These are phyloP conservation scores for Antitype chi DNA, from an alignment of 2,888 invertebrate species.

Conservation along the genomic window DNA sequence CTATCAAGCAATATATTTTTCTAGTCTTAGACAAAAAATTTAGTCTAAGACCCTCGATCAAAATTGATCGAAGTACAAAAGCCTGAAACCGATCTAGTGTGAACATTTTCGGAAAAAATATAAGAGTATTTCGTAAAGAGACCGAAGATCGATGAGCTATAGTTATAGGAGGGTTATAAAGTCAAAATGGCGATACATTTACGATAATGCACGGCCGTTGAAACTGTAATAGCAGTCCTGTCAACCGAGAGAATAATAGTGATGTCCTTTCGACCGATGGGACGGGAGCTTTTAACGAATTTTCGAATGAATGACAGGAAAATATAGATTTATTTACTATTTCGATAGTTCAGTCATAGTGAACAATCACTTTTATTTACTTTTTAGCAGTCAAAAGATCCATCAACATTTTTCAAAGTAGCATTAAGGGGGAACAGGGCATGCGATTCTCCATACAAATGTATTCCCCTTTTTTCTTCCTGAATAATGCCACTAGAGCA, in stretches of 20 bases:
- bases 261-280: conserved; percentile 68
- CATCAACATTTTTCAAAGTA: no score
- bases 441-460: no score
- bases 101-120: conserved; percentile 57
- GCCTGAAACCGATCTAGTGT: conserved; percentile 50
- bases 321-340: conserved; percentile 12
- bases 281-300: conserved; percentile 63
- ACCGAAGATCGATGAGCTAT: conserved; percentile 71
- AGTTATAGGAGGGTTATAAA: conserved; percentile 80
- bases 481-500: no score
- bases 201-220: conserved; percentile 82
- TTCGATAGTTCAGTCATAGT: neutral
- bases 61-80: conserved; percentile 43
- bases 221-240: conserved; percentile 78
- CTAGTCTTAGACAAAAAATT: conserved; percentile 15
- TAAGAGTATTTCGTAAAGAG: conserved; percentile 66
- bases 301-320: conserved; percentile 34
- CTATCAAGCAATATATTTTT: conserved; percentile 15
- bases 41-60: conserved; percentile 35
- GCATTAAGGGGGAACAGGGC: no score
- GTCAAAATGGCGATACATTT: conserved; percentile 84
- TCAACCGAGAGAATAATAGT: conserved; percentile 75
- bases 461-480: no score
- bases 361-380: neutral
- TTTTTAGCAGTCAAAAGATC: no score